These are phyloP conservation scores for Acanthococcus lagerstroemiae DNA, from an alignment of 2,888 invertebrate species.

Conservation along the genomic window DNA sequence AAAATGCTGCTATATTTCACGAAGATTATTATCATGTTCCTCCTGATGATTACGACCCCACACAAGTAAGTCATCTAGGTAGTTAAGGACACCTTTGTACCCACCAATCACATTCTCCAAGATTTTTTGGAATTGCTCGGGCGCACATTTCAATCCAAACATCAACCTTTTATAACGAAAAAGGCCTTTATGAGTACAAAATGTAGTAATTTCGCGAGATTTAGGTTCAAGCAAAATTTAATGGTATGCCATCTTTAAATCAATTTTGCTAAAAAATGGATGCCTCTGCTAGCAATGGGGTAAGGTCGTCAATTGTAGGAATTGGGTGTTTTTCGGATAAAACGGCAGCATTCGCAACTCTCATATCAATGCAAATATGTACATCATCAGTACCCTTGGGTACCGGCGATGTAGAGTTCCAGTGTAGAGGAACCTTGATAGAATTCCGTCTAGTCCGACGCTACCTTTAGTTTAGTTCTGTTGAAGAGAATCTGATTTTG, in stretches of 20 bases:
- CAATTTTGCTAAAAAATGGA: not conserved
- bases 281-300: not conserved
- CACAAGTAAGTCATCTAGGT: not conserved
- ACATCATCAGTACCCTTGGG: too few species aligned
- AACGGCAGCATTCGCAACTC: too few species aligned
- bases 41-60: not conserved
- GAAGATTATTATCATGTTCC: slow-evolving; percentile 1
- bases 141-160: not conserved
- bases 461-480: too few species aligned
- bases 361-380: too few species aligned
- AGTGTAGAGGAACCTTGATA: too few species aligned
- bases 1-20: not conserved
- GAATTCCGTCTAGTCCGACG: too few species aligned
- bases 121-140: not conserved
- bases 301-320: not conserved
- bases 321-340: not conserved
- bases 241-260: not conserved
- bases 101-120: not conserved
- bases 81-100: not conserved
- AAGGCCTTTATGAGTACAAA: not conserved
- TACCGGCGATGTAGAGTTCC: too few species aligned
- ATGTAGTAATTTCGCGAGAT: slow-evolving; percentile 10
- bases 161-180: not conserved
- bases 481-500: too few species aligned
- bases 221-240: not conserved